Percentiles rank a stretch among this genome's conserved stretches.
Conservation (phyloP, 2,888 invertebrate species). For the Hirtodrosophila duncani region DNA sequence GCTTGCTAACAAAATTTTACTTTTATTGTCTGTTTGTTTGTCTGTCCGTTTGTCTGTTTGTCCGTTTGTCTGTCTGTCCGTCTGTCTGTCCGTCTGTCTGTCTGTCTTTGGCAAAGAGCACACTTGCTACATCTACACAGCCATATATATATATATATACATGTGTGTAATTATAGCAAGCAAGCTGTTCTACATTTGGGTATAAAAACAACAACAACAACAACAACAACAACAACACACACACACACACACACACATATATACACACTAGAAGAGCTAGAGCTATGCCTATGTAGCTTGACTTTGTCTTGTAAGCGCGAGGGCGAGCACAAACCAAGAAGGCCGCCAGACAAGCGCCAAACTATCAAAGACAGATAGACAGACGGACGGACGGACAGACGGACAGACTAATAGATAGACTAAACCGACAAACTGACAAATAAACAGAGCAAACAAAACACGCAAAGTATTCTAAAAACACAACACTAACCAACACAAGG, state of each 20-base stretch:
- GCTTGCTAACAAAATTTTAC: conserved; percentile 33
- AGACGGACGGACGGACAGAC: conserved; percentile 9
- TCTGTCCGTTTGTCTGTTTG: too few relatives aligned
- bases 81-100: too few relatives aligned
- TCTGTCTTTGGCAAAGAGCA: too few relatives aligned
- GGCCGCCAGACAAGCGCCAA: conserved; percentile 28
- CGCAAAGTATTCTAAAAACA: not conserved
- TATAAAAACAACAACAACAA: too few relatives aligned
- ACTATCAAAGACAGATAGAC: conserved; percentile 12
- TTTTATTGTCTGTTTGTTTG: conserved; percentile 46
- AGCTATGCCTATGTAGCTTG: too few relatives aligned
- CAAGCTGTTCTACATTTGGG: conserved; percentile 60
- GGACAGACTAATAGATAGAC: conserved; percentile 3
- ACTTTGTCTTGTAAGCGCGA: too few relatives aligned
- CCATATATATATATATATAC: conserved; percentile 3
- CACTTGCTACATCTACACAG: conserved; percentile 23
- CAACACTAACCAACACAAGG: too few relatives aligned
- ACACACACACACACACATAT: conserved; percentile 1
- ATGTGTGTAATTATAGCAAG: conserved; percentile 59
- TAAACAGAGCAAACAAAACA: conserved; percentile 3
- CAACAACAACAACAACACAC: too few relatives aligned
- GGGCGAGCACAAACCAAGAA: too few relatives aligned
- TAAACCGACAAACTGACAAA: conserved; percentile 10
- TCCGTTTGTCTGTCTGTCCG: too few relatives aligned
- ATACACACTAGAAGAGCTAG: too few relatives aligned